Evolutionary conservation across 2,888 invertebrate species (phyloP), one percentile per base, ranked within the genome.

Genomic region (Noctua pronuba): DNA sequence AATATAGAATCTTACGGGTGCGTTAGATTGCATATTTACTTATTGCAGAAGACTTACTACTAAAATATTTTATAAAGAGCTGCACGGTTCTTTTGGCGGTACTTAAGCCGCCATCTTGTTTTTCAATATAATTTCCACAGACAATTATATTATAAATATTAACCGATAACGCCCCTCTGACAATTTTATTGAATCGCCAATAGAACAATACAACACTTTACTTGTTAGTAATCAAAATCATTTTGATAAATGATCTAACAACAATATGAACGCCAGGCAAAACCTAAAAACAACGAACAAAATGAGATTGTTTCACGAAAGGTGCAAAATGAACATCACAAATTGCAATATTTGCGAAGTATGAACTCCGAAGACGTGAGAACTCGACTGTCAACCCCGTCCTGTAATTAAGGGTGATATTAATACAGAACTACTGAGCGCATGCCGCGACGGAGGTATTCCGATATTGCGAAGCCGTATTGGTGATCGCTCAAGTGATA

Each of bases 331-430:
- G 60, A 55, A 65, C 69, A 64, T 55, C 21, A 49, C 41, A 66
- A 70, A 75, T n/a, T 72, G 79, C 67, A 84, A 83, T 77, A 83
- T 77, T 82, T 62, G 68, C 55, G 52, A 69, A 74, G 65, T 31
- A 71, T 38, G 79, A 75, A 79, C 70, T 75, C 11, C 38, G 13
- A 18, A 68, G 84, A 79, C 71, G 71, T 78, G 70, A 69, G 73
- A 72, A 68, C 88, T 72, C 79, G 69, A 72, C 78, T 79, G 80
- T 79, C 86, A 85, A 76, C 85, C 84, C 66, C 71, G 79, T 76
- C 83, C 80, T 88, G 92, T 93, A 93, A 93, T 94, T 93, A 94
- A 93, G 90, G 90, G 76, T 80, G 91, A 91, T 92, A 94, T 92
- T 92, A 92, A 92, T 92, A 92, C 86, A 90, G 92, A 92, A 91